These are phyloP conservation scores for Neomonachus schauinslandi DNA, from an alignment of 2,113 vertebrate species.

Conservation along the genomic window DNA sequence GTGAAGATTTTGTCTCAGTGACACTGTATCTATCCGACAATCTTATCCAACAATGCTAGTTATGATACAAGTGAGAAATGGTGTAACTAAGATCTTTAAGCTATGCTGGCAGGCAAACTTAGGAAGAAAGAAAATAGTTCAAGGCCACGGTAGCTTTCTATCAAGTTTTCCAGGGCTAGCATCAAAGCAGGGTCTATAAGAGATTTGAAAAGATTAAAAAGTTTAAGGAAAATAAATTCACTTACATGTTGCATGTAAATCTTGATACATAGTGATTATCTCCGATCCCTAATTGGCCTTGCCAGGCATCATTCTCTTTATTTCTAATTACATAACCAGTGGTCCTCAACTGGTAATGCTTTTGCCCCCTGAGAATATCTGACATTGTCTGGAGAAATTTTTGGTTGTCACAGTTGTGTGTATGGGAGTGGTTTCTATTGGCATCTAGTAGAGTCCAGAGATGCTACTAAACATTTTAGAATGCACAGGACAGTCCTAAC, in stretches of 20 bases:
- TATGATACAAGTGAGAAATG: slow-evolving; percentile 69
- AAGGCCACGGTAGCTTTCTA: background rate
- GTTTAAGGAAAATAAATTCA: slow-evolving; percentile 11
- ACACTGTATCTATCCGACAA: slow-evolving; percentile 61
- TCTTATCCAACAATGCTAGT: slow-evolving; percentile 60
- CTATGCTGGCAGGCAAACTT: slow-evolving; percentile 49
- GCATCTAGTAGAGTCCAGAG: background rate
- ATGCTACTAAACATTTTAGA: background rate
- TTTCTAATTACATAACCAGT: background rate
- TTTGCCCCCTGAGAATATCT: background rate
- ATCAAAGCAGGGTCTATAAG: background rate
- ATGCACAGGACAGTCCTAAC: background rate
- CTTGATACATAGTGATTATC: background rate
- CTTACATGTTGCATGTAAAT: background rate
- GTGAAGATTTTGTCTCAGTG: slow-evolving; percentile 69
- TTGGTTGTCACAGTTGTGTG: background rate
- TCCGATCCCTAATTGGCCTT: background rate
- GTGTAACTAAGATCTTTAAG: slow-evolving; percentile 50
- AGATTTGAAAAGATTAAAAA: background rate
- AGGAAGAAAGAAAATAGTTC: slow-evolving; percentile 80
- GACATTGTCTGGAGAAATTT: slow-evolving; percentile 1
- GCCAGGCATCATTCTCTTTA: background rate
- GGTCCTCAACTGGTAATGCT: background rate
- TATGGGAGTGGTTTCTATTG: background rate
- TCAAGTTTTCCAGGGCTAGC: background rate